A percentile compares a stretch with the other conserved stretches of the same genome.
These are phyloP conservation scores for Camponotus floridanus DNA, from an alignment of 1,140 invertebrate genomes.

Conservation along the genomic window DNA sequence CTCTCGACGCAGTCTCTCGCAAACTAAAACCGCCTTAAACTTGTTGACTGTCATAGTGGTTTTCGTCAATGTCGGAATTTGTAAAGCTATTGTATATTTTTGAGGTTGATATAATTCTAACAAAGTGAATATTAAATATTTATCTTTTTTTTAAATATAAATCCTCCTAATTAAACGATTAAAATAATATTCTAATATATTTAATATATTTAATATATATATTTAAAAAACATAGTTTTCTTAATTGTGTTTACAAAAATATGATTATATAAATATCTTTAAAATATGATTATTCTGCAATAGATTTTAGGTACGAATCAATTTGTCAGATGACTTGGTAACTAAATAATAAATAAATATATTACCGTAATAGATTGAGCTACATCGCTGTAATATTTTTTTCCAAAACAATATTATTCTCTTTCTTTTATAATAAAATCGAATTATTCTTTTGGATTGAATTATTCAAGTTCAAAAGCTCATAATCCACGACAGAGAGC, in stretches of 20 bases:
- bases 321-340: neutral
- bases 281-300: neutral
- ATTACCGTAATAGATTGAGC: too few relatives aligned
- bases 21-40: neutral
- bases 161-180: neutral
- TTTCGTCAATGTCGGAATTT: neutral
- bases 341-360: neutral
- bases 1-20: neutral
- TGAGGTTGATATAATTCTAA: neutral
- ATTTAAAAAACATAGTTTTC: neutral
- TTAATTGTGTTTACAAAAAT: too few relatives aligned
- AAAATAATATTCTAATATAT: neutral
- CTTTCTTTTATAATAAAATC: neutral
- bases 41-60: neutral
- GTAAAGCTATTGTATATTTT: neutral
- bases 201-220: too few relatives aligned
- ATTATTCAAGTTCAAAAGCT: conserved; percentile 32
- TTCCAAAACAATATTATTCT: neutral
- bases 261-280: neutral
- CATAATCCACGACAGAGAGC: neutral
- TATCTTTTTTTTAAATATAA: neutral
- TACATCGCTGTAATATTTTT: neutral
- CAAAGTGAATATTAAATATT: neutral
- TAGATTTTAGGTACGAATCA: neutral
- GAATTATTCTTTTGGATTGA: conserved; percentile 6